Conservation (phyloP, 1,140 invertebrate genomes). For the Heliothis virescens region DNA sequence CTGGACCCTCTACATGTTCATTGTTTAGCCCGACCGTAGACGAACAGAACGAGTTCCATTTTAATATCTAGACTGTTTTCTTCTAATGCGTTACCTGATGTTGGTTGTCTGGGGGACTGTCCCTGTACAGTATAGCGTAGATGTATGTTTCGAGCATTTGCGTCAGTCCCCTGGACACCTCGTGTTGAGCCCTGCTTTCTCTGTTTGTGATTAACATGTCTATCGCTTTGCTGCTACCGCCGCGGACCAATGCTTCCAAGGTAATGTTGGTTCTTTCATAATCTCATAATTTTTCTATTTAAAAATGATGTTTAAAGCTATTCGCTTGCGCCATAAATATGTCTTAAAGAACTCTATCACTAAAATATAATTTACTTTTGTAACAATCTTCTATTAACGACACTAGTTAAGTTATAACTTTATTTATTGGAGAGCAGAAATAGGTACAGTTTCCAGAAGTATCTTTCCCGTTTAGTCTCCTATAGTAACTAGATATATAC, state of each 20-base stretch:
- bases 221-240: slow-evolving; percentile 83
- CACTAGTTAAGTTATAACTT: not conserved
- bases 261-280: slow-evolving; percentile 75
- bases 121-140: slow-evolving; percentile 42
- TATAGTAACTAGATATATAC: not conserved
- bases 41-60: slow-evolving; percentile 42
- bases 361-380: not conserved
- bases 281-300: slow-evolving; percentile 66
- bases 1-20: slow-evolving; percentile 36
- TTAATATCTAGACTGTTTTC: slow-evolving; percentile 26
- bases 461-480: not conserved
- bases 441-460: not conserved
- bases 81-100: slow-evolving; percentile 65
- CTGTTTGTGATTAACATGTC: slow-evolving; percentile 82
- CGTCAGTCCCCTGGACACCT: slow-evolving; percentile 66
- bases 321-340: slow-evolving; percentile 67
- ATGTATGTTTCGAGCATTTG: slow-evolving; percentile 35
- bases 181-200: slow-evolving; percentile 74
- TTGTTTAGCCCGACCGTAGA: slow-evolving; percentile 40
- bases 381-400: slow-evolving; percentile 19
- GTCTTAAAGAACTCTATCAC: slow-evolving; percentile 15
- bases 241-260: slow-evolving; percentile 82
- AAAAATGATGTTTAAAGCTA: slow-evolving; percentile 58
- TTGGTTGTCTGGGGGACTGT: slow-evolving; percentile 67
- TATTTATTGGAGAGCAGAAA: not conserved